Evolutionary conservation across 2,797 vertebrate genomes (phyloP), one percentile per base, ranked within the genome.

Genomic region (Notolepis coatsorum): DNA sequence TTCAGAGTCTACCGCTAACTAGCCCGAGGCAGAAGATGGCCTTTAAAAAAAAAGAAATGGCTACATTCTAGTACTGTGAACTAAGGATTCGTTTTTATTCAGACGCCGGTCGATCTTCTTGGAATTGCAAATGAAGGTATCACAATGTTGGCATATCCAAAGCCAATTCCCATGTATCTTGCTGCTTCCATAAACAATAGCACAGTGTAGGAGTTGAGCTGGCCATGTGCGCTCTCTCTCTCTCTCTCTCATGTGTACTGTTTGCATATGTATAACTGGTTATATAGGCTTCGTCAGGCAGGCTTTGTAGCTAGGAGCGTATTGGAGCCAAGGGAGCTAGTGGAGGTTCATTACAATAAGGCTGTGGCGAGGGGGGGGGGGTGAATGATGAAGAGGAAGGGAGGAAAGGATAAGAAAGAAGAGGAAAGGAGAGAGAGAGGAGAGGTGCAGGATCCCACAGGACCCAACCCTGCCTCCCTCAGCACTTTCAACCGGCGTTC

Each of bases 281-380:
- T 0, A 15, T 67, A 58, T 41, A 71, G 71, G 68, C 79, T 78
- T 75, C 65, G 70, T 59, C 59, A 71, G 50, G 52, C 50, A 53
- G 61, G 73, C 38, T 60, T 65, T 60, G 46, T 35, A 60, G 64
- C 18, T n/a, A 62, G 39, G 23, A 56, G 30, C 67, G 39, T 25
- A 76, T 67, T 49, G 33, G 61, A 58, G 65, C 9, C 12, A 28
- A 64, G 42, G 41, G 52, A 55, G 39, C 6, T 54, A 4, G 9
- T 61, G 81, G 55, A 47, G 67, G 68, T 82, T 90, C 88, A 81
- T 88, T 81, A 73, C 63, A 67, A 67, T 62, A 70, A 75, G 73
- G 47, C 68, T 64, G 69, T 57, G 80, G 56, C 75, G 73, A 70
- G 58, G 80, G 73, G 61, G 52, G 41, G 59, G 27, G 60, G 70